Base-by-base conservation (phyloP, 2,113 vertebrate genomes). In the Megalops atlanticus region DNA sequence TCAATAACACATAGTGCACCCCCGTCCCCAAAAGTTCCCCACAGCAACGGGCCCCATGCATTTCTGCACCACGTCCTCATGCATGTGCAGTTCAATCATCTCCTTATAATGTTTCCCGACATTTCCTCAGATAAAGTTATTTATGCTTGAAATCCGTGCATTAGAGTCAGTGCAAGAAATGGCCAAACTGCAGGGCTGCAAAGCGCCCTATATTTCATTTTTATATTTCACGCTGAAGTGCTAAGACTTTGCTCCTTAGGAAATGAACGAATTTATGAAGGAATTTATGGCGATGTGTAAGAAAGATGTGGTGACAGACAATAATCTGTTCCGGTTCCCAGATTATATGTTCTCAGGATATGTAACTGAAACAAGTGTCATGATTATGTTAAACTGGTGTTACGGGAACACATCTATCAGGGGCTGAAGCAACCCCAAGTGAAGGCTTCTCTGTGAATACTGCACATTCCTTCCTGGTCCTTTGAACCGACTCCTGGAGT, bases 381-480 rank as follows among this genome's bases (percentile, higher is more conserved):
- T 43, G 75, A 73, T 36, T 78, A 45, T 78, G 71, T 82, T 70
- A 83, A 75, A 82, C 79, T 47, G 43, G 64, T 81, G 43, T 75
- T 84, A 81, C 77, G 80, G 81, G 80, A 83, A 86, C 76, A 78
- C 78, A 88, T 83, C 74, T 39, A 88, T 88, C 85, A 85, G 80
- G 3, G 4, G 38, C 45, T 79, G 77, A 77, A 81, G 86, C 64
- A 83, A 82, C 78, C 40, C 58, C 40, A 27, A 38, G 40, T 36
- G 36, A 41, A 72, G 39, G 49, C 43, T 70, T 41, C 41, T 35
- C 70, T 81, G 73, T 64, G 45, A 81, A 83, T 81, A 80, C 80
- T 86, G 52, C 15, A 81, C 83, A 88, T 87, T 89, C 79, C 82
- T 85, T 74, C 81, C 12, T 2, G 3, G 72, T 74, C 77, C 75